Conservation (phyloP, 1,140 invertebrate genomes). For the Brachionus rotundiformis region DNA sequence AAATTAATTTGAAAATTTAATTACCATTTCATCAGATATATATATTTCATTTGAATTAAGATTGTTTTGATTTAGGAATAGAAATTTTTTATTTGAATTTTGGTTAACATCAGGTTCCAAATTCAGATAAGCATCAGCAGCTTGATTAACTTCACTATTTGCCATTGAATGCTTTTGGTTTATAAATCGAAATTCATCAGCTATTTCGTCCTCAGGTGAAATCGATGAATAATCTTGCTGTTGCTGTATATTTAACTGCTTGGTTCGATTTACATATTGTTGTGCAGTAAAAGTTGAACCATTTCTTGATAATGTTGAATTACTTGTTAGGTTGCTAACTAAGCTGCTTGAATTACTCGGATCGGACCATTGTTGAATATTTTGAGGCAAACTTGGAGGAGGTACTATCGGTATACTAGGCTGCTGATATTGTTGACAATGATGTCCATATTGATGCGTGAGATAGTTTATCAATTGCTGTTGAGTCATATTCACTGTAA, state of each 20-base stretch:
- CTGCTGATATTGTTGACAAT: not conserved
- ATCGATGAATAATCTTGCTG: constrained; percentile 17
- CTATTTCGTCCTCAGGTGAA: constrained; percentile 16
- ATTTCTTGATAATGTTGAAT: not conserved
- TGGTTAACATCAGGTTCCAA: not conserved
- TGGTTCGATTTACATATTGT: constrained; percentile 11
- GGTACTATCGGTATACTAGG: not conserved
- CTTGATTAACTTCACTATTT: not conserved
- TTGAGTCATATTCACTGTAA: constrained; percentile 10
- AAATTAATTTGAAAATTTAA: not conserved
- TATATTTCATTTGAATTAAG: constrained; percentile 20
- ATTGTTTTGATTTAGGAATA: constrained; percentile 2
- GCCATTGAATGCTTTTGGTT: not conserved
- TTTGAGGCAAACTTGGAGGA: not conserved
- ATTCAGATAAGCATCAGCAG: not conserved
- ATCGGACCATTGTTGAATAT: not conserved
- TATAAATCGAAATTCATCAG: constrained; percentile 9
- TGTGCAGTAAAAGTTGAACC: constrained; percentile 23
- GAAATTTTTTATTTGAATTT: not conserved
- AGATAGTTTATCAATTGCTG: not conserved
- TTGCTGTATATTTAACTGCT: not conserved
- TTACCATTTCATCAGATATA: constrained; percentile 35
- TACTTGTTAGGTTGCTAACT: constrained; percentile 6
- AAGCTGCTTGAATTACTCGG: constrained; percentile 37
- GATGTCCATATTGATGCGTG: not conserved